Conservation (phyloP, 2,113 vertebrate species). For the Colaptes auratus region DNA sequence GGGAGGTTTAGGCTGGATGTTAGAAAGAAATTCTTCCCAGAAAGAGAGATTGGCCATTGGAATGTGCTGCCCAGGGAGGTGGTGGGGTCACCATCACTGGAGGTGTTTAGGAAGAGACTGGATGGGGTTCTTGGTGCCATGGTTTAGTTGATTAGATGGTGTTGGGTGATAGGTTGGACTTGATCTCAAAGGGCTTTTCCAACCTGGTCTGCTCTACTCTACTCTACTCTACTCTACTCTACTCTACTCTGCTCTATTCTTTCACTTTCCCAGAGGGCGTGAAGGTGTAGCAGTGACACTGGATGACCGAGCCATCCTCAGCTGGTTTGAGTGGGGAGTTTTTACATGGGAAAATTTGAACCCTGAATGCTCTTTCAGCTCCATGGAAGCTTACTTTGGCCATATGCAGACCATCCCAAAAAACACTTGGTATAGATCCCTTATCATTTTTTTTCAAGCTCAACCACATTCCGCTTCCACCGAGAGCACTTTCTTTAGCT, state of each 20-base stretch:
- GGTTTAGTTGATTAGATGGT: too few relatives aligned
- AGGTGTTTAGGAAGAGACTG: too few relatives aligned
- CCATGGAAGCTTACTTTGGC: not conserved
- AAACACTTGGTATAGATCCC: not conserved
- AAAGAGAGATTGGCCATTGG: too few relatives aligned
- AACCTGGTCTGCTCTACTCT: too few relatives aligned
- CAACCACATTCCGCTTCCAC: not conserved
- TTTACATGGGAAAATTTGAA: not conserved
- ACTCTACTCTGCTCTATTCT: not conserved
- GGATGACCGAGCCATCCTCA: not conserved
- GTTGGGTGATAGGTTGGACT: too few relatives aligned
- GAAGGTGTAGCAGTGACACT: not conserved
- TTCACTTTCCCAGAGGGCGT: not conserved
- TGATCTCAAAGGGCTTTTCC: too few relatives aligned
- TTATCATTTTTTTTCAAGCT: not conserved
- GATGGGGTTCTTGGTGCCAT: too few relatives aligned
- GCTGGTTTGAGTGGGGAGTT: not conserved
- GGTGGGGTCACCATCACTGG: too few relatives aligned
- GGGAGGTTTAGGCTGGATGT: too few relatives aligned
- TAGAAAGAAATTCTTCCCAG: too few relatives aligned
- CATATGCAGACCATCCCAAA: not conserved
- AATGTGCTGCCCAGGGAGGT: too few relatives aligned
- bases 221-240: too few relatives aligned
- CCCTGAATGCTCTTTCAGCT: not conserved
- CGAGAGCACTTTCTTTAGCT: constrained; percentile 29